phyloP scores from a whole-genome alignment of 2,888 invertebrate genomes.

The Blastobasis lacticolella region DNA sequence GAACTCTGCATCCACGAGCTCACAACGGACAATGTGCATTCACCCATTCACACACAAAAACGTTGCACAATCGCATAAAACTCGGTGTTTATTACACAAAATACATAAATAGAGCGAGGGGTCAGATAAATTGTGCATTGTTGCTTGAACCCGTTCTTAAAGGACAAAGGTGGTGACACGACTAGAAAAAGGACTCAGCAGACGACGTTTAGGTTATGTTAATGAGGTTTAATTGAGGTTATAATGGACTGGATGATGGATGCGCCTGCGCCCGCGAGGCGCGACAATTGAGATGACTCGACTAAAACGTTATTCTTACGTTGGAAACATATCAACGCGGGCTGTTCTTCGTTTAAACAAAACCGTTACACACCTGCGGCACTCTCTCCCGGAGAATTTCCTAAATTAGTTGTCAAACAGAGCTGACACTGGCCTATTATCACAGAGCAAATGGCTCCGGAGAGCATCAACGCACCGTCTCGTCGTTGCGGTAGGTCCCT shows the following conservation, averaged over 20 bases:
- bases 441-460: slow-evolving; percentile 27
- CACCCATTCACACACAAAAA: slow-evolving; percentile 64
- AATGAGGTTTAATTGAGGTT: slow-evolving; percentile 74
- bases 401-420: background rate
- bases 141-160: slow-evolving; percentile 59
- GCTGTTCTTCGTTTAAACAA: background rate
- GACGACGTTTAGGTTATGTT: slow-evolving; percentile 55
- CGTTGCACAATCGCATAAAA: slow-evolving; percentile 67
- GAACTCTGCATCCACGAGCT: slow-evolving; percentile 68
- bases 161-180: slow-evolving; percentile 72
- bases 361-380: background rate
- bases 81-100: slow-evolving; percentile 73
- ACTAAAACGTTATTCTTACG: slow-evolving; percentile 10
- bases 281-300: slow-evolving; percentile 59
- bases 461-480: slow-evolving; percentile 12
- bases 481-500: slow-evolving; percentile 48
- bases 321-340: background rate
- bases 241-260: slow-evolving; percentile 66
- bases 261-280: slow-evolving; percentile 36
- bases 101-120: slow-evolving; percentile 72
- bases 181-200: slow-evolving; percentile 34
- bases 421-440: slow-evolving; percentile 28
- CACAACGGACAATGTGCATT: slow-evolving; percentile 72
- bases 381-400: background rate
- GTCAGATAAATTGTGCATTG: slow-evolving; percentile 55